These are phyloP conservation scores for Lumbricus terrestris DNA, from an alignment of 2,888 invertebrate species.

Conservation along the genomic window DNA sequence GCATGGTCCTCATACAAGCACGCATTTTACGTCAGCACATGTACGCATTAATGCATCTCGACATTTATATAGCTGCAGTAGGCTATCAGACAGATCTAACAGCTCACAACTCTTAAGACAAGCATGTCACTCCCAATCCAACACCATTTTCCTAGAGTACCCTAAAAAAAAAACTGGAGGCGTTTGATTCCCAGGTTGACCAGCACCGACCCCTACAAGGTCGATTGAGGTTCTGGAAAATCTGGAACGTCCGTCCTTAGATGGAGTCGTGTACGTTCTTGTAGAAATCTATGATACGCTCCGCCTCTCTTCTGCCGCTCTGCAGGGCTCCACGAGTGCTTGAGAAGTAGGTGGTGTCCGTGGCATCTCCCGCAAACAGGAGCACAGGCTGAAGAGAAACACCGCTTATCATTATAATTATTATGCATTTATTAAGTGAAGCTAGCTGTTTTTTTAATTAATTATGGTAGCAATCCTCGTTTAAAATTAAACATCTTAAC, in stretches of 20 bases:
- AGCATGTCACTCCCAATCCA: not conserved
- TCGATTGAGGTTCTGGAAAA: not conserved
- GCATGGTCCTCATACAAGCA: no score
- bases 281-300: constrained; percentile 45
- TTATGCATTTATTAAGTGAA: not conserved
- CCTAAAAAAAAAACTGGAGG: no score
- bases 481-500: not conserved
- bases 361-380: constrained; percentile 91
- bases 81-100: not conserved
- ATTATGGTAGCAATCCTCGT: not conserved
- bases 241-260: not conserved
- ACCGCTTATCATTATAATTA: not conserved
- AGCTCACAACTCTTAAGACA: not conserved
- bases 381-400: constrained; percentile 70
- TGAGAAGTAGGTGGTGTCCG: constrained; percentile 89
- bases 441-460: no score
- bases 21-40: no score
- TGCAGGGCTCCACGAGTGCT: constrained; percentile 91
- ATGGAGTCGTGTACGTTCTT: not conserved
- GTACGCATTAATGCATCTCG: not conserved
- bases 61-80: not conserved
- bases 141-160: not conserved
- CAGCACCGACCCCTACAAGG: no score
- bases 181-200: not conserved
- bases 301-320: constrained; percentile 67